phyloP scores from a whole-genome alignment of 2,113 vertebrate species.

The Hyperoodon ampullatus region DNA sequence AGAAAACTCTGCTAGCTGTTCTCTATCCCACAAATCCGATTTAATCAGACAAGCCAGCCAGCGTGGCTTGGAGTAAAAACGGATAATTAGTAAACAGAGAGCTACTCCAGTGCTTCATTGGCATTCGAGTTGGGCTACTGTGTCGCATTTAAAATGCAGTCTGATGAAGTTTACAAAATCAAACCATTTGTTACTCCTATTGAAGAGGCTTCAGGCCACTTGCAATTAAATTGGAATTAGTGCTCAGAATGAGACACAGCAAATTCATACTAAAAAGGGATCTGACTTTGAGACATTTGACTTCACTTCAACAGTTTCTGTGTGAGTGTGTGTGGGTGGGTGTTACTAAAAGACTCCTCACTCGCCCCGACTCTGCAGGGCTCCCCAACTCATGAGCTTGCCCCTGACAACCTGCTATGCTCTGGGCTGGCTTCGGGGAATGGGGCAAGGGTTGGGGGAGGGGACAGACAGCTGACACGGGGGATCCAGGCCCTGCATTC shows the following conservation, averaged over 20 bases:
- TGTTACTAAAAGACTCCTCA: conserved; percentile 48
- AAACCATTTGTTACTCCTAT: conserved; percentile 99
- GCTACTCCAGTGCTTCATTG: conserved; percentile 99
- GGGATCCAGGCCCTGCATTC: conserved; percentile 48
- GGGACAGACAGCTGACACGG: conserved; percentile 61
- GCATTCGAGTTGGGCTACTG: conserved; percentile 99
- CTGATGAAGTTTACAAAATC: conserved; percentile 99
- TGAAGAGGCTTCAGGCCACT: conserved; percentile 99
- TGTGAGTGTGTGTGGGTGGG: conserved; percentile 60
- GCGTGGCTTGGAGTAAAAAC: conserved; percentile 98
- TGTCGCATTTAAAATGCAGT: conserved; percentile 99
- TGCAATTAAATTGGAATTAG: conserved; percentile 99
- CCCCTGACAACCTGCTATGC: background rate
- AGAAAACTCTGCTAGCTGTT: conserved; percentile 91
- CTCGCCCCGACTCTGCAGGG: conserved; percentile 49
- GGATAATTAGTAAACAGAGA: conserved; percentile 99
- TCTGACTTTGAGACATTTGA: conserved; percentile 92
- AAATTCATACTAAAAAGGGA: conserved; percentile 99
- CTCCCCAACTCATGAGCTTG: background rate
- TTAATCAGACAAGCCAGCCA: conserved; percentile 99
- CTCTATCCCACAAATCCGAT: conserved; percentile 98
- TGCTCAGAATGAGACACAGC: conserved; percentile 99
- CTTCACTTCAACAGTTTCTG: conserved; percentile 84
- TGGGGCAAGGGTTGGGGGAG: background rate
- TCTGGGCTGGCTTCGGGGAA: background rate